Base-by-base conservation (phyloP, 2,797 vertebrate species). In the Alectoris magna region DNA sequence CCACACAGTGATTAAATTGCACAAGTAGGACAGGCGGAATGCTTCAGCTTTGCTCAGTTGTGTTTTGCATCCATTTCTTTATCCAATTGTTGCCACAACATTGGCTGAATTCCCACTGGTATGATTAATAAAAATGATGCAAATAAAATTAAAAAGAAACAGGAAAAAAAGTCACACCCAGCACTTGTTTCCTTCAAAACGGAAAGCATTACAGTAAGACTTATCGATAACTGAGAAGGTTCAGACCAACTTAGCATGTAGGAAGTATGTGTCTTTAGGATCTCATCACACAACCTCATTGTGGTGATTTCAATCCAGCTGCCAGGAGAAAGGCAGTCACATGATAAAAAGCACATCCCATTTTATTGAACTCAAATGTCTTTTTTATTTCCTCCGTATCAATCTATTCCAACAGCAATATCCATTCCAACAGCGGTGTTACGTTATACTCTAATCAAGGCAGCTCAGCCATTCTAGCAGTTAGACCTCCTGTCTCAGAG, bases 341-440 rank as follows among this genome's bases (percentile, higher is more conserved):
- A 29, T 10, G 64, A 79, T 55, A 64, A 76, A 73, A 55, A 36
- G 4, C 60, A 2, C 11, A 64, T 17, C 31, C 59, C 2, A 36
- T 78, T 81, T 55, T 29, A 46, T 24, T n/a, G 38, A 49, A 76
- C 39, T 46, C 10, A 53, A 77, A 58, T 8, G 5, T 26, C 36
- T 31, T 72, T 77, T 43, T 72, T 46, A 55, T 69, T 71, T 68
- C 27, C n/a, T 63, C 23, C 18, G 16, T 14, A 77, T 7, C 14
- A 59, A 27, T 31, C 21, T 24, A 70, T 43, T 0, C 2, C 14
- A 79, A 81, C 0, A 51, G 21, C 34, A 82, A 39, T 24, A 62
- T 5, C 21, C 26, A 70, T 44, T 0, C 2, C 16, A 76, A 88
- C 0, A 56, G 22, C 26, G 79, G 51, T 27, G 1, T 38, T 51